Evolutionary conservation across 2,888 invertebrate species (phyloP).

Genomic region (Lepidochrysops patricia): DNA sequence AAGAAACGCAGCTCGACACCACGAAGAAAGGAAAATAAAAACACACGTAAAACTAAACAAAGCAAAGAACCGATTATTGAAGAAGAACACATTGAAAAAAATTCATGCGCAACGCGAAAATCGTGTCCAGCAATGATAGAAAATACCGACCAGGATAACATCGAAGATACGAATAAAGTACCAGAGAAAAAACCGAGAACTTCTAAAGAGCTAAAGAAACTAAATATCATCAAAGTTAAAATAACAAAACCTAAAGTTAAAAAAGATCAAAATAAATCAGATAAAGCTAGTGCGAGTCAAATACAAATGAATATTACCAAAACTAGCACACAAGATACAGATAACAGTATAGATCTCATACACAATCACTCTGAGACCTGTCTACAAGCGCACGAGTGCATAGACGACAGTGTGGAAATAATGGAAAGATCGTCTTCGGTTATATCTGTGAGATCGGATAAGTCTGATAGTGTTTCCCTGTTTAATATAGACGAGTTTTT

Average conservation of each 20-base stretch:
- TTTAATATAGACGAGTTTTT: constrained; percentile 21
- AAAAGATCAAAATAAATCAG: constrained; percentile 20
- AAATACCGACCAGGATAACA: constrained; percentile 25
- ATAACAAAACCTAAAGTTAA: constrained; percentile 45
- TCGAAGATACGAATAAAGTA: constrained; percentile 23
- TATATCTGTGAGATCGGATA: constrained; percentile 37
- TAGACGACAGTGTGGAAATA: constrained; percentile 45
- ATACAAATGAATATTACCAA: constrained; percentile 45
- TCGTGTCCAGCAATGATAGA: constrained; percentile 44
- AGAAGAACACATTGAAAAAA: constrained; percentile 46
- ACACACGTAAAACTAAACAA: constrained; percentile 18
- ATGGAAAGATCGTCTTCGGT: constrained; percentile 39
- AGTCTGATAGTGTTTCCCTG: constrained; percentile 20
- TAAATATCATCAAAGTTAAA: constrained; percentile 61
- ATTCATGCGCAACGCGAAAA: constrained; percentile 36
- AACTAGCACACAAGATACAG: constrained; percentile 25
- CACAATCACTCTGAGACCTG: constrained; percentile 66
- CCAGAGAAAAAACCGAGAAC: constrained; percentile 20
- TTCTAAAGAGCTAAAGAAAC: constrained; percentile 35
- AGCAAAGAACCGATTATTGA: constrained; percentile 37
- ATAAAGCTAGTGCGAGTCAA: constrained; percentile 25
- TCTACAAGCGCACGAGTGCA: constrained; percentile 49
- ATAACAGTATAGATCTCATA: constrained; percentile 50
- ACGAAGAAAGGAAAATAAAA: constrained; percentile 25
- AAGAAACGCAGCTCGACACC: constrained; percentile 30